These are phyloP conservation scores for Rhodeus uyekii DNA, from an alignment of 2,797 vertebrate genomes.

Conservation along the genomic window DNA sequence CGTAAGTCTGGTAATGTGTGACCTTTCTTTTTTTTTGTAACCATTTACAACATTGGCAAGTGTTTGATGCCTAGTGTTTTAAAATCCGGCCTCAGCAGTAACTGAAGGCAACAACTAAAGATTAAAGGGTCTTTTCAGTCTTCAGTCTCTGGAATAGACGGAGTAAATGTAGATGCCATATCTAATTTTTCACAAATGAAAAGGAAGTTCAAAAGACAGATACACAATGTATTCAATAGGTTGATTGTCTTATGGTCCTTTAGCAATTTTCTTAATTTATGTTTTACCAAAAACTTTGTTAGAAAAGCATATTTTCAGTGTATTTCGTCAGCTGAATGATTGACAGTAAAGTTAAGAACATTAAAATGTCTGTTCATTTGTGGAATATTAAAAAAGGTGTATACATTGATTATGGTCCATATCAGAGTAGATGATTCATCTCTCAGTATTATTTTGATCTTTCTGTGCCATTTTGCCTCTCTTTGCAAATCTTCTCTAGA, in stretches of 20 bases:
- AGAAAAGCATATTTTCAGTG: not conserved
- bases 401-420: not conserved
- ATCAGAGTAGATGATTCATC: not conserved
- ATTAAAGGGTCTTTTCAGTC: not conserved
- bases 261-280: not conserved
- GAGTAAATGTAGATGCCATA: not conserved
- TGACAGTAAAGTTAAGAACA: not conserved
- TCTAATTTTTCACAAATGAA: conserved; percentile 14
- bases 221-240: not conserved
- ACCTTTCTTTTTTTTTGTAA: not conserved
- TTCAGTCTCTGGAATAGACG: not conserved
- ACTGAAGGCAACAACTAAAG: not conserved
- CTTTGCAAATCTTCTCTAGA: not conserved
- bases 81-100: not conserved
- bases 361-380: not conserved
- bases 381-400: conserved; percentile 6
- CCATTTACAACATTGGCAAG: not conserved
- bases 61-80: not conserved
- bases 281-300: not conserved
- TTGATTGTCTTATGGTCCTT: not conserved
- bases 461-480: conserved; percentile 3
- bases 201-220: not conserved
- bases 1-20: not conserved
- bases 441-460: not conserved
- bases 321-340: not conserved